phyloP scores from a whole-genome alignment of 1,140 invertebrate genomes.

The Drosophila setifemur region DNA sequence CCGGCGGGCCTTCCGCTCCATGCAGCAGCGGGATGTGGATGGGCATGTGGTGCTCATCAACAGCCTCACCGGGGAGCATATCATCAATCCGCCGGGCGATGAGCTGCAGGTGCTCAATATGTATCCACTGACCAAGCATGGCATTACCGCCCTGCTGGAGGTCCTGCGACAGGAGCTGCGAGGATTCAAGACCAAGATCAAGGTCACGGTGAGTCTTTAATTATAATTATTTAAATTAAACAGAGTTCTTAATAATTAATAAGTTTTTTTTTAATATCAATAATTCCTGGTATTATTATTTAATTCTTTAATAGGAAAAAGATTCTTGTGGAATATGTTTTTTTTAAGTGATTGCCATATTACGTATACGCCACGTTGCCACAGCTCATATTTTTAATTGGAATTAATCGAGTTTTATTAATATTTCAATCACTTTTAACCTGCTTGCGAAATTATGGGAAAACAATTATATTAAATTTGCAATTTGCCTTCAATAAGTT shows the following conservation, averaged over 20 bases:
- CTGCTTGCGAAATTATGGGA: too few species aligned
- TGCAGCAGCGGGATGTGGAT: conserved; percentile 86
- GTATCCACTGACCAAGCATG: conserved; percentile 85
- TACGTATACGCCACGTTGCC: neutral
- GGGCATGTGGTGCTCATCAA: conserved; percentile 85
- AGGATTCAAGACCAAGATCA: conserved; percentile 84
- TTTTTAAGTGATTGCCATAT: neutral
- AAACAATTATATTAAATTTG: too few species aligned
- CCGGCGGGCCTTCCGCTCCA: conserved; percentile 86
- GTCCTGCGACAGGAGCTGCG: conserved; percentile 84
- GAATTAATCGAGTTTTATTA: too few species aligned
- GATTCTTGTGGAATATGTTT: neutral
- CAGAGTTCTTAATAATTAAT: too few species aligned
- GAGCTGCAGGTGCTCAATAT: conserved; percentile 54
- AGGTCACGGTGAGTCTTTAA: conserved; percentile 83
- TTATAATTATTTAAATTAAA: neutral
- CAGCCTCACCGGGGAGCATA: conserved; percentile 57
- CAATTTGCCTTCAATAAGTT: too few species aligned
- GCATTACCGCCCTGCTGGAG: conserved; percentile 85
- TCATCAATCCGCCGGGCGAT: conserved; percentile 47
- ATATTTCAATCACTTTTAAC: too few species aligned
- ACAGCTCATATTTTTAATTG: too few species aligned
- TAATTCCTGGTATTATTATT: neutral
- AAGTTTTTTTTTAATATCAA: neutral
- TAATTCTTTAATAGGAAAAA: neutral